Conservation (phyloP, 2,113 vertebrate species). For the Chinchilla lanigera region DNA sequence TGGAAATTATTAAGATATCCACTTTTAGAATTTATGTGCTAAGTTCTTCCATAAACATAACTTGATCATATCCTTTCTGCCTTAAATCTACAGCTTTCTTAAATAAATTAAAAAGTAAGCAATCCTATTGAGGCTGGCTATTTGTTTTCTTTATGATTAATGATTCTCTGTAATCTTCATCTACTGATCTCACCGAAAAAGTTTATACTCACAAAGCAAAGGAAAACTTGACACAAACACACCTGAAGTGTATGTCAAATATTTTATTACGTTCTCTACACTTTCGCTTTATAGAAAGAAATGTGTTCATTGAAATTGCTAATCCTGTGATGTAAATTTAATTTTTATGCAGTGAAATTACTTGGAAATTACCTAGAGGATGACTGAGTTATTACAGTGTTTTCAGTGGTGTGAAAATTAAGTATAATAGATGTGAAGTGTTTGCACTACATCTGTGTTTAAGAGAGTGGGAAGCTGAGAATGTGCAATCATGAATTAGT, state of each 20-base stretch:
- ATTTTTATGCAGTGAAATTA: not conserved
- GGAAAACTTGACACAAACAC: too few species aligned
- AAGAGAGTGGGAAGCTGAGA: fast-evolving
- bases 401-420: fast-evolving
- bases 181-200: fast-evolving
- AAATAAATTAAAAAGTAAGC: not conserved
- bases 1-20: slow-evolving; percentile 34
- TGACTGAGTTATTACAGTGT: fast-evolving
- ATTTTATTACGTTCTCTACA: not conserved
- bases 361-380: fast-evolving
- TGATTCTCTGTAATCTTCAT: not conserved
- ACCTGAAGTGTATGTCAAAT: fast-evolving
- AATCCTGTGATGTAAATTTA: not conserved
- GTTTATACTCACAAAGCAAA: not conserved
- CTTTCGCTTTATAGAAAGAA: not conserved
- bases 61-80: not conserved
- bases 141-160: not conserved
- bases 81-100: not conserved
- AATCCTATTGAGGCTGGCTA: not conserved
- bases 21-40: not conserved
- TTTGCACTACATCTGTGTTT: fast-evolving
- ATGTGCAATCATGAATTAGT: fast-evolving
- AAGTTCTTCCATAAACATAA: not conserved
- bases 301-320: not conserved
- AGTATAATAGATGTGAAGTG: fast-evolving